Evolutionary conservation across 2,797 vertebrate species (phyloP).

Genomic region (Hybognathus amarus): DNA sequence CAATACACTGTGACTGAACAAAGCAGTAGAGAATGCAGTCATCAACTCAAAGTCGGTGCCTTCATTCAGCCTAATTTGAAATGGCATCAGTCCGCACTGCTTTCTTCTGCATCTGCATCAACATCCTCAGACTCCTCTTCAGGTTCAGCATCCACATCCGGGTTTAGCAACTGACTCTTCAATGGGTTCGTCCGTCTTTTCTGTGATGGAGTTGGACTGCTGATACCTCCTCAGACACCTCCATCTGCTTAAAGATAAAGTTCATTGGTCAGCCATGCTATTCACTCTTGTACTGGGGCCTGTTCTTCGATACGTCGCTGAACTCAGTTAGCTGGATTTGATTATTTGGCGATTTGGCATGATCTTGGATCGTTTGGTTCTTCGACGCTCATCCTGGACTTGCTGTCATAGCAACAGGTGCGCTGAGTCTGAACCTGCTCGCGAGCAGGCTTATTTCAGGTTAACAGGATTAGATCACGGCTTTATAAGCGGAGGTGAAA

Average conservation of each 20-base stretch:
- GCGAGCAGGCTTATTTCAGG: no score
- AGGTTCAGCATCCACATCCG: not conserved
- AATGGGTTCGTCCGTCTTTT: slow-evolving; percentile 55
- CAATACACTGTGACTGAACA: not conserved
- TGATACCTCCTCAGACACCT: slow-evolving; percentile 37
- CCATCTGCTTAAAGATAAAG: slow-evolving; percentile 41
- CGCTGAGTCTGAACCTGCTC: no score
- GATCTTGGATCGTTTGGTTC: no score
- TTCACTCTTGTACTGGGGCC: not conserved
- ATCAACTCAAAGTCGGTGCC: not conserved
- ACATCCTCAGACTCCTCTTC: slow-evolving; percentile 34
- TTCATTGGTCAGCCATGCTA: not conserved
- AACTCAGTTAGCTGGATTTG: no score
- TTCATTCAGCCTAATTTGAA: not conserved
- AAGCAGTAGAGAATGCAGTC: not conserved
- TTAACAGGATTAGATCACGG: no score
- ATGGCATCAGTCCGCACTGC: slow-evolving; percentile 35
- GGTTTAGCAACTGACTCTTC: slow-evolving; percentile 33
- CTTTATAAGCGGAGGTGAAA: no score
- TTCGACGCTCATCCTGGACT: no score
- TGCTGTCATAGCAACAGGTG: no score
- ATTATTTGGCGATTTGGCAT: no score
- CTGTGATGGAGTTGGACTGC: slow-evolving; percentile 18
- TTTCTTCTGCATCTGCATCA: slow-evolving; percentile 26
- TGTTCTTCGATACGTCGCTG: no score